A percentile compares a stretch with the other conserved stretches of the same genome.
These are phyloP conservation scores for Gryllus longicercus DNA, from an alignment of 2,888 invertebrate species.

Conservation along the genomic window DNA sequence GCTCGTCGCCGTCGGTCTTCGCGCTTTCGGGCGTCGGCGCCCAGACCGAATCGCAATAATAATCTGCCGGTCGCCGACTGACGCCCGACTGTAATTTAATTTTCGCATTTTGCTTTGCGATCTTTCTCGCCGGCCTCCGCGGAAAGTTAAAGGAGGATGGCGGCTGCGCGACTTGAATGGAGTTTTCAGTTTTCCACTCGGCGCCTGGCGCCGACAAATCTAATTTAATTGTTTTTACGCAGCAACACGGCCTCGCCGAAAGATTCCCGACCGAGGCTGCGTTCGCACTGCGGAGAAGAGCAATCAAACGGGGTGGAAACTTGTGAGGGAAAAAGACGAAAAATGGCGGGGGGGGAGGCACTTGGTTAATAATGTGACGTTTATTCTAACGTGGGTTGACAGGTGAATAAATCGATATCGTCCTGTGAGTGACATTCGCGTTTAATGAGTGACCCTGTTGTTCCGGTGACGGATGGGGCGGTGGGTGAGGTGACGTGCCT, in stretches of 20 bases:
- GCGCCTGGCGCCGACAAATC: background rate
- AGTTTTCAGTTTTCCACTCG: background rate
- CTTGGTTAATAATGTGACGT: too few species aligned
- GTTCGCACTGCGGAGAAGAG: background rate
- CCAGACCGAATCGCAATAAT: background rate
- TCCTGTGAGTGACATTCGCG: too few species aligned
- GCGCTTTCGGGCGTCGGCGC: too few species aligned
- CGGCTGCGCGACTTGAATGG: background rate
- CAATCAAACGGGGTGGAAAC: background rate
- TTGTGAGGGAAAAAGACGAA: too few species aligned
- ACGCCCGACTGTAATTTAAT: background rate
- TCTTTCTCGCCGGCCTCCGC: background rate
- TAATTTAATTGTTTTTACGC: background rate
- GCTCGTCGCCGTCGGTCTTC: too few species aligned
- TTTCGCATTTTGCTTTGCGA: background rate
- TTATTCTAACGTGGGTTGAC: too few species aligned
- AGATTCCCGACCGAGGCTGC: background rate
- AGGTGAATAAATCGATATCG: too few species aligned
- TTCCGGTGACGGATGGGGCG: too few species aligned
- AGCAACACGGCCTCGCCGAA: background rate
- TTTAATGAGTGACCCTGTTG: too few species aligned
- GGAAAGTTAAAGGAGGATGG: background rate
- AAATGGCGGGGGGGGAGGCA: too few species aligned
- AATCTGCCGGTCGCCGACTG: background rate
- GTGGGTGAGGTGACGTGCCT: too few species aligned